Base-by-base conservation (phyloP, 2,113 vertebrate genomes). In the Saimiri boliviensis region DNA sequence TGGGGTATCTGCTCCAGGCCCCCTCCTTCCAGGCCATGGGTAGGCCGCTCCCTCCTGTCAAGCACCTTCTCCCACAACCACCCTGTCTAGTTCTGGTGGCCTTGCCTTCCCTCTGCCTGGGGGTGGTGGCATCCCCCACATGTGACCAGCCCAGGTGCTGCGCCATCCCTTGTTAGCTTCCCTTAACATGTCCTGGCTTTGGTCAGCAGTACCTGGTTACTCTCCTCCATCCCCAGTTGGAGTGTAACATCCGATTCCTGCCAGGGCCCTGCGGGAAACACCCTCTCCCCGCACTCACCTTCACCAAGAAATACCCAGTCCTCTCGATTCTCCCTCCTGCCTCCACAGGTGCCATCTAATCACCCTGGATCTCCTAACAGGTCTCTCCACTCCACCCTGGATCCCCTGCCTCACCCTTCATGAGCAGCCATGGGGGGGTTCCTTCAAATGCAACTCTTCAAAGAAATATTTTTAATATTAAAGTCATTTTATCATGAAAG, bases 391-490 rank as follows among this genome's bases (percentile, higher is more conserved):
- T 30, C 27, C 42, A 54, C 14, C 14, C 2, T 3, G 84, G 37
- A 17, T 52, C 49, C 30, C 77, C 17, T 2, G 16, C 32, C 19
- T 71, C 49, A 54, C 13, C 47, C 9, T 83, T 85, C n/a, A 35
- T 20, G 42, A 54, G 45, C 12, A 74, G 47, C 89, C 13, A 20
- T 8, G 40, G 19, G 27, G 27, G 16, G 42, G 37, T n/a, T 88
- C 68, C 84, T 92, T 71, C 77, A 74, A 92, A 92, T 42, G 52
- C 25, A 94, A 54, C 42, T 66, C 85, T 89, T 52, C 27, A 37
- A 81, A 83, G 60, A 74, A 83, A 19, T 35, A 79, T 17, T 91
- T 76, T 95, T 56, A 91, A 88, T 91, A 60, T 88, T 68, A n/a
- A 88, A 91, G 80, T 70, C 5, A 68, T 35, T 76, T 91, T 40